Base-by-base conservation (phyloP, 1,140 invertebrate species). In the Meloidogyne hapla region DNA sequence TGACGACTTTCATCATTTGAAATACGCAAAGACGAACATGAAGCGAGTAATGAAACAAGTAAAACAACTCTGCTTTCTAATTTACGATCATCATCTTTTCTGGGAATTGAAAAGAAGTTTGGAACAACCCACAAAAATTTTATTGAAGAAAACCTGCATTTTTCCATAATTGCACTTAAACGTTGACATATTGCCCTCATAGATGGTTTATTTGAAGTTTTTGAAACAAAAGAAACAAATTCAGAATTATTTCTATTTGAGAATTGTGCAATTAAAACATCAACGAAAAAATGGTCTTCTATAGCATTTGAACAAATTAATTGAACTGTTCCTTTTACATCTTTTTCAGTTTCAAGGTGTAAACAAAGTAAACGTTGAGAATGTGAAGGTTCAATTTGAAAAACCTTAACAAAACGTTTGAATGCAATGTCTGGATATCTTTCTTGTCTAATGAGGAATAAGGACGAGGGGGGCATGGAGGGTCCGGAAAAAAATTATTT, bases 21-120 rank as follows among this genome's bases (percentile, higher is more conserved):
- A 5, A 81, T 23, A 28, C 69, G 77, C 25, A 81, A 61, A 5
- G 74, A 45, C 9, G 77, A 40, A 56, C 77, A 65, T 15, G 80
- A 76, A 18, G 74, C 77, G 2, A 80, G 21, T 23, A 81, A 48
- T 13, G 68, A 75, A 56, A 82, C 66, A 26, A 80, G 61, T 61
- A 80, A 15, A 64, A 82, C 61, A 15, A 81, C 42, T 13, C 80
- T 23, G 25, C 79, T 71, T 26, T 76, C 64, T 15, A 75, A 28
- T 40, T 69, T 62, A 9, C 21, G 28, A 64, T 65, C 18, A 63
- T 42, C 45, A 23, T 48, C 48, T 12, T 38, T 45, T 28, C 21
- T 61, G 42, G 33, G 33, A 33, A 8, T 33, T 33, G 33, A 33
- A 6, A 33, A 8, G 33, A 33, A 33, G 33, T n/a, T n/a, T n/a